Evolutionary conservation across 1,140 invertebrate species (phyloP).

Genomic region (Cyrtorhinus lividipennis): DNA sequence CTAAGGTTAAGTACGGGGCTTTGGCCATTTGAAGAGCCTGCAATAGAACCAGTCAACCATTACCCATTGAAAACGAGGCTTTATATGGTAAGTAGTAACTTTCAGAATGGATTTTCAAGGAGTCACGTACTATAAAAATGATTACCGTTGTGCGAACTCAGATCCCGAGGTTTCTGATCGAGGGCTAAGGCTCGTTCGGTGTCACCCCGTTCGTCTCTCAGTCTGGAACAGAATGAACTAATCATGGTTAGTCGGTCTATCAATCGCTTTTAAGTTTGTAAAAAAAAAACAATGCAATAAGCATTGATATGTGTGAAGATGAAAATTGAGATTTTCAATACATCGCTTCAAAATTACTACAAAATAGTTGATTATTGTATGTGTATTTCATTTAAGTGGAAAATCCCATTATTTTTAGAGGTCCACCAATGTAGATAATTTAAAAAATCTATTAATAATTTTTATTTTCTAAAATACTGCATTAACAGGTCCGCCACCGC

Average conservation of each 20-base stretch:
- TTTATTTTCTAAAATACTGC: too few relatives aligned
- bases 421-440: too few relatives aligned
- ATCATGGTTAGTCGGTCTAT: too few relatives aligned
- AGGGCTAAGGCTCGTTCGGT: slow-evolving; percentile 57
- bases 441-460: too few relatives aligned
- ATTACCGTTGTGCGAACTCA: slow-evolving; percentile 74
- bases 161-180: slow-evolving; percentile 62
- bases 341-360: not conserved
- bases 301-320: not conserved
- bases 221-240: slow-evolving; percentile 51
- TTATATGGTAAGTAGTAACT: too few relatives aligned
- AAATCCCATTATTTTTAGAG: too few relatives aligned
- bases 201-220: slow-evolving; percentile 60
- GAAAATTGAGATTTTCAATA: not conserved
- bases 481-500: too few relatives aligned
- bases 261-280: too few relatives aligned
- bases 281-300: not conserved
- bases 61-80: not conserved
- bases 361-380: too few relatives aligned
- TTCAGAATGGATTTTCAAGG: not conserved
- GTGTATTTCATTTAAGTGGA: too few relatives aligned
- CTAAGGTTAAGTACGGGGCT: slow-evolving; percentile 81
- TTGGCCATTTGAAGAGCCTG: slow-evolving; percentile 72
- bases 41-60: not conserved
- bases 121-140: slow-evolving; percentile 18